Base-by-base conservation (phyloP, 2,888 invertebrate species). In the Galerucella pusilla region DNA sequence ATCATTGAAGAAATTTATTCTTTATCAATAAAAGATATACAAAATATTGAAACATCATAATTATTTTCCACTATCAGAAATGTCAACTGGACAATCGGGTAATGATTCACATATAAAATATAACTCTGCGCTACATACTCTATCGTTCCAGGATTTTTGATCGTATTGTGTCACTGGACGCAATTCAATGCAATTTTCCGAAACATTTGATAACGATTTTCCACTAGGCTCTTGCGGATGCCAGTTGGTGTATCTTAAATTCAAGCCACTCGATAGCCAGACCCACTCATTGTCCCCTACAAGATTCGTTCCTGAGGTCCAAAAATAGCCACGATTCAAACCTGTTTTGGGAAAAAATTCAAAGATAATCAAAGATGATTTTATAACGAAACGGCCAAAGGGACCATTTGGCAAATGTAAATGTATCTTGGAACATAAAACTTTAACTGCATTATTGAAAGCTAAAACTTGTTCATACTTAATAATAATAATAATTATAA, bases 141-240 rank as follows among this genome's bases (percentile, higher is more conserved):
- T 46, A 28, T 75, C 75, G 45, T 75, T 75, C 75, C 75, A 75
- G 10, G 72, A 70, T 25, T 70, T 67, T 20, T 73, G 73, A 45
- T 28, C 16, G 9, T 63, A 11, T 54, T 66, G 65, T 42, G 42
- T 52, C 61, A 70, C 66, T 14, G 66, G 69, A 5, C 75, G 59
- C 14, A 63, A 54, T 61, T 75, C 75, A 9, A 75, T 46, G 70
- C 75, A 75, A 28, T 75, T 28, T 57, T 75, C 75, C 6, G 69
- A 52, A 6, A 59, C 20, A 16, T 71, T 57, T 2, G n/a, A 42
- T 42, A 7, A 42, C 35, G 35, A 42, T 42, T 42, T 42, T 25
- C 68, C 68, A 52, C 61, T 75, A 12, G 75, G 75, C 65, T 75
- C 75, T 2, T 59, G 52, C 49, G 68, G 64, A 65, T 75, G 65